Base-by-base conservation (phyloP, 2,888 invertebrate species). In the Odontocerum albicorne region DNA sequence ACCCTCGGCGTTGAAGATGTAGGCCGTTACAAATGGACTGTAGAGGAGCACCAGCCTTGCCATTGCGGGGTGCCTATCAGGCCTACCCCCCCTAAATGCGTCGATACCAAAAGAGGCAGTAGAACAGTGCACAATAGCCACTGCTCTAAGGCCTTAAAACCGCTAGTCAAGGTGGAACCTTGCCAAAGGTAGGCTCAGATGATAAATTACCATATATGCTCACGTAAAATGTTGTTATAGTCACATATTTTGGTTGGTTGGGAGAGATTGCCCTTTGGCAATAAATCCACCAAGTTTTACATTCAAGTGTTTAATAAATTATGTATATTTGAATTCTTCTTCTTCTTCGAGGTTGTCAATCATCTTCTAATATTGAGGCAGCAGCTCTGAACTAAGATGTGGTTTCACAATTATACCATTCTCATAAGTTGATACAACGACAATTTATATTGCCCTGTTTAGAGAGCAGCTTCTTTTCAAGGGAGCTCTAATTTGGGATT, bases 41-140 rank as follows among this genome's bases (percentile, higher is more conserved):
- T 45, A 72, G 72, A 19, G 76, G 76, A 7, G 75, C 74, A 40
- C 4, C 19, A 12, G n/a, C 40, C 40, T n/a, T 40, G 40, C 12
- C 40, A 40, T 3, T 52, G 52, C 27, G 36, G 19, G 4, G 38
- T 12, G 6, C 16, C 21, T 12, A 13, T 7, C 10, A 40, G 32
- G 15, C 17, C 31, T n/a, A 64, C 72, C n/a, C 74, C 73, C 0
- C 55, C 56, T 10, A 64, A 67, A 1, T 77, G 77, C 61, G 69
- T 72, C 0, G 69, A 68, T 2, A 60, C 66, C 0, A 64, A 35
- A 15, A 15, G 40, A 17, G 40, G 32, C 16, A 53, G 42, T 31
- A 45, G 72, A 1, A 75, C 77, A 62, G 63, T 68, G 1, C 72
- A 77, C 17, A 65, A 72, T 0, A 74, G 73, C 49, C 64, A 71